These are phyloP conservation scores for Lasius fuliginosus DNA, from an alignment of 2,888 invertebrate species.

Conservation along the genomic window DNA sequence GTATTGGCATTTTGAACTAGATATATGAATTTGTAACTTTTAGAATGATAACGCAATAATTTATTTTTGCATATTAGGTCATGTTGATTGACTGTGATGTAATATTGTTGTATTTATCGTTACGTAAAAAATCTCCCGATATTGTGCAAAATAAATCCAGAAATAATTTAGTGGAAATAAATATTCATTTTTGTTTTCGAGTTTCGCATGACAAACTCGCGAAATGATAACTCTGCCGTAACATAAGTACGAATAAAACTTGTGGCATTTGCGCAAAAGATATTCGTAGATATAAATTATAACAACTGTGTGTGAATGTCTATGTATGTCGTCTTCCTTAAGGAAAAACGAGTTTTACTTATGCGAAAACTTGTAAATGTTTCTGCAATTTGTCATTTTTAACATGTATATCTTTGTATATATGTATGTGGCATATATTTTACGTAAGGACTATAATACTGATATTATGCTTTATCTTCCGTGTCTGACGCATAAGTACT, in stretches of 20 bases:
- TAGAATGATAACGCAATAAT: not conserved
- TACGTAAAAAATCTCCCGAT: not conserved
- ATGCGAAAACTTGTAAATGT: not conserved
- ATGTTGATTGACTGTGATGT: not conserved
- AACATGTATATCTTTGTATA: not conserved
- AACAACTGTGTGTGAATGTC: not conserved
- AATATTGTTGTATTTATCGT: not conserved
- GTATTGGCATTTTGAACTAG: not conserved
- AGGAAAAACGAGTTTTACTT: not conserved
- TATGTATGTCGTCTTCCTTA: conserved; percentile 2
- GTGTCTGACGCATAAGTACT: not conserved
- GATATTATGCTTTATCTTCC: not conserved
- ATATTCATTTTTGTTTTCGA: not conserved
- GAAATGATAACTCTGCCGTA: conserved; percentile 12
- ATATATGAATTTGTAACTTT: conserved; percentile 9
- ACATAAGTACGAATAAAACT: conserved; percentile 46
- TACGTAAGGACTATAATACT: not conserved
- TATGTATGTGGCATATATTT: not conserved
- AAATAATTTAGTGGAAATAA: not conserved
- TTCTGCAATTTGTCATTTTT: not conserved
- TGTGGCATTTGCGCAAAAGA: conserved; percentile 43
- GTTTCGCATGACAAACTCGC: conserved; percentile 6
- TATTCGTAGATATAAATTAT: conserved; percentile 28
- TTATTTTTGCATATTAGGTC: not conserved
- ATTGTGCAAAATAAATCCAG: not conserved